Evolutionary conservation across 2,797 vertebrate genomes (phyloP), one percentile per base, ranked within the genome.

Genomic region (Clarias fuscus): DNA sequence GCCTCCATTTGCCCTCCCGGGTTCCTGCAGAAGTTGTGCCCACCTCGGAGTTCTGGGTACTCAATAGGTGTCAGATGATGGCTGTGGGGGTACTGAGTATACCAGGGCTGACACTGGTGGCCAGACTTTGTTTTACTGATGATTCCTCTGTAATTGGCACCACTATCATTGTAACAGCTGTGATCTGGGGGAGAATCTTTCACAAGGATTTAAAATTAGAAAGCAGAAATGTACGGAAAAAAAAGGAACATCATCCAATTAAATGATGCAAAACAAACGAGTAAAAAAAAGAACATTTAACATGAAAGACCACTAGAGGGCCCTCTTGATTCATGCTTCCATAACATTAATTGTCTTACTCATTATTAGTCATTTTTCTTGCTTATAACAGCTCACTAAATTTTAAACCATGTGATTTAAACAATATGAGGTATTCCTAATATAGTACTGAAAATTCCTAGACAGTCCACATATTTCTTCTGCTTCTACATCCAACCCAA

Each of bases 11-110:
- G 96, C 78, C 97, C 97, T 5, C 97, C 98, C 0, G 98, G 98
- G 93, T 99, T 99, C 62, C 98, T 96, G 87, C 98, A 99, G 92
- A 97, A 99, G 0, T 97, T 96, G 62, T 99, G 97, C 0, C 97
- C 97, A 15, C 97, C 97, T 88, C 95, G 95, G 20, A 99, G 96
- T 86, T 99, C 97, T 0, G 97, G 96, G 90, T 96, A 96, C 27
- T 97, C 96, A 5, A 87, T 0, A 17, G 95, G 94, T 40, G 94
- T 94, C 79, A 98, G 91, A 61, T 96, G 95, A 86, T 99, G 98
- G 85, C 86, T 95, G 92, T 99, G 98, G 1, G 98, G 98, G 88
- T 95, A 96, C 88, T 98, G 98, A 13, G 95, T 88, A 40, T 92
- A 96, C 98, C 98, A 99, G 0, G 94, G 93, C 80, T 99, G 98